Evolutionary conservation across 2,888 invertebrate genomes (phyloP), one percentile per base, ranked within the genome.

Genomic region (Temnothorax rugatulus): DNA sequence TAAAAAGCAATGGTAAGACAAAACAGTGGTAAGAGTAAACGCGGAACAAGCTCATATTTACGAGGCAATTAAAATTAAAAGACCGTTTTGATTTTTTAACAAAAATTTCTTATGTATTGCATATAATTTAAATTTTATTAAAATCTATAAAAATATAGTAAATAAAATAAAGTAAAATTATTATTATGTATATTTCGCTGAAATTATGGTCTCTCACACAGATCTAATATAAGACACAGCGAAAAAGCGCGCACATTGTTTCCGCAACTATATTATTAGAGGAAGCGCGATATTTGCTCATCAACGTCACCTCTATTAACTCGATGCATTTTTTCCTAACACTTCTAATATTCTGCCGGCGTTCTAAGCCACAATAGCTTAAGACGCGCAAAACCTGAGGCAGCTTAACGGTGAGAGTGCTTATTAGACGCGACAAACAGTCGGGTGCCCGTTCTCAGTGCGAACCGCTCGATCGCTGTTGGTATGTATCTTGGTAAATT

Each of bases 391-490:
- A 61, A 68, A 68, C 38, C 25, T n/a, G 38, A n/a, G 9, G n/a
- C 13, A 38, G 83, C 82, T 87, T 89, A 87, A 87, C 73, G 64
- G 71, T 38, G 77, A 79, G 79, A 77, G 57, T 41, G 83, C 77
- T 82, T 79, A 82, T 73, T 84, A 69, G 54, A 44, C 11, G 11
- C 15, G 41, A 69, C 69, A 54, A 77, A 54, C 41, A 41, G 29
- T 38, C 41, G 44, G 61, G 29, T 34, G 73, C 15, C n/a, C 41
- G 11, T 29, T 69, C n/a, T 77, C 25, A 41, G 2, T 5, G 54
- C 54, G 18, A 81, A 69, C 63, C n/a, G 63, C 82, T 84, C 73
- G 73, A 82, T 82, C 71, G 69, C 47, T 71, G 63, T 54, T 66
- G 52, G 52, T 34, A 50, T 52, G 64, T 41, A 47, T 44, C n/a